Percentiles rank a stretch among this genome's conserved stretches.
Conservation (phyloP, 2,797 vertebrate genomes). For the Anguilla pacifica region DNA sequence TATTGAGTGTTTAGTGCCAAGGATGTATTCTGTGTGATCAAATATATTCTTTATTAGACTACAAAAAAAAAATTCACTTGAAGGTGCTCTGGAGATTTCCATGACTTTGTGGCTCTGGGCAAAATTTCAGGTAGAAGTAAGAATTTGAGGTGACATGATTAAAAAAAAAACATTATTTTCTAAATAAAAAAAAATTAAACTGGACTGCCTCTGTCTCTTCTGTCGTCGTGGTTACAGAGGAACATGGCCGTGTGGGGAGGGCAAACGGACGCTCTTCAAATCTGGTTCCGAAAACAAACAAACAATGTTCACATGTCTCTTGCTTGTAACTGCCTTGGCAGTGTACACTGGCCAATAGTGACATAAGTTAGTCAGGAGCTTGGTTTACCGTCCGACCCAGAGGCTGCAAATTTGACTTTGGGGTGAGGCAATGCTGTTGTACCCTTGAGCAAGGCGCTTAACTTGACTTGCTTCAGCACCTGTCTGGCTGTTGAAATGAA, state of each 20-base stretch:
- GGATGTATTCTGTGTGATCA: slow-evolving; percentile 50
- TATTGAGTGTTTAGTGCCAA: slow-evolving; percentile 53
- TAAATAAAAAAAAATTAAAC: slow-evolving; percentile 46
- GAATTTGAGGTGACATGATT: slow-evolving; percentile 31
- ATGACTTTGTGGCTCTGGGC: slow-evolving; percentile 30
- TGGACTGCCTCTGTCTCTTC: slow-evolving; percentile 4
- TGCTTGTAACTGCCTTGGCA: neutral
- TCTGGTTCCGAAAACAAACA: neutral
- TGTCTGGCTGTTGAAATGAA: neutral
- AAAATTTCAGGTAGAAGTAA: slow-evolving; percentile 25
- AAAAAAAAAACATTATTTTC: slow-evolving; percentile 47
- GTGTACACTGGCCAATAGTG: neutral
- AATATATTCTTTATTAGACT: slow-evolving; percentile 52
- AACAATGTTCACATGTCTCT: neutral
- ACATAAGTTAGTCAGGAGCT: neutral
- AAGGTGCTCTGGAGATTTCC: slow-evolving; percentile 27
- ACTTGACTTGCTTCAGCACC: neutral
- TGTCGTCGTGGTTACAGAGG: neutral
- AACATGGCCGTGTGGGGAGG: too few relatives aligned
- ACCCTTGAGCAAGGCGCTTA: neutral
- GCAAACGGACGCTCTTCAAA: neutral
- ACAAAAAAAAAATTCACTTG: slow-evolving; percentile 31
- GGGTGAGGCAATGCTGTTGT: neutral
- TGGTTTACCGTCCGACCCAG: neutral
- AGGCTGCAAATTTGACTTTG: neutral